Evolutionary conservation across 2,888 invertebrate genomes (phyloP), one percentile per base, ranked within the genome.

Genomic region (Temnothorax ravouxi): DNA sequence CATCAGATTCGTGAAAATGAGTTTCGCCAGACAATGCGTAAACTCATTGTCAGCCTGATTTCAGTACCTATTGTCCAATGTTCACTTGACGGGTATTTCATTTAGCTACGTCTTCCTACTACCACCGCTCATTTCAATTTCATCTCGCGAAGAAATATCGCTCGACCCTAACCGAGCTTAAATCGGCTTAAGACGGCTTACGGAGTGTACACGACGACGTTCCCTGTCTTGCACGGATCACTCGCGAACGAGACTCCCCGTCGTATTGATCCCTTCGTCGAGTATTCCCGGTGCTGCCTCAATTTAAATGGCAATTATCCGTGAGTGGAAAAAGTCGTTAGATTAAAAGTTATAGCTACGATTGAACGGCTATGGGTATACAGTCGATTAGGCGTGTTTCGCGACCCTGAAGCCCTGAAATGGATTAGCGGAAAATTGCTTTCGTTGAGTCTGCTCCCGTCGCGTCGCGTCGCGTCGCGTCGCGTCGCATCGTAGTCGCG

Each of bases 231-330:
- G 50, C 59, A 59, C 72, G 59, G 72, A 80, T 69, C 74, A 61
- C 61, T 41, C 44, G 11, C 66, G 44, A n/a, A 56, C 29, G 41
- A 56, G 87, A 90, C 21, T 56, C 38, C 61, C 52, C 38, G 4
- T 34, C 25, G 75, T 87, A 90, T 89, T 83, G 88, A 89, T 89
- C 85, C 82, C 67, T 21, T 50, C 84, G 81, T 88, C 85, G 90
- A 83, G 85, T 54, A 62, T 75, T 72, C 84, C 72, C 82, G 72
- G n/a, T 54, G 80, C 72, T 59, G 81, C 75, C 81, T 86, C 90
- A 87, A 89, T 90, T 90, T 88, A 89, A 89, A 90, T 90, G 87
- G 88, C 90, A 89, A 90, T 90, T 90, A 90, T 87, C 87, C 64
- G 84, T 69, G 83, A 90, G 85, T 86, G 87, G 88, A 81, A 89